A percentile compares a stretch with the other conserved stretches of the same genome.
Evolutionary conservation across 1,140 invertebrate genomes (phyloP).

Genomic region (Microvelia longipes): DNA sequence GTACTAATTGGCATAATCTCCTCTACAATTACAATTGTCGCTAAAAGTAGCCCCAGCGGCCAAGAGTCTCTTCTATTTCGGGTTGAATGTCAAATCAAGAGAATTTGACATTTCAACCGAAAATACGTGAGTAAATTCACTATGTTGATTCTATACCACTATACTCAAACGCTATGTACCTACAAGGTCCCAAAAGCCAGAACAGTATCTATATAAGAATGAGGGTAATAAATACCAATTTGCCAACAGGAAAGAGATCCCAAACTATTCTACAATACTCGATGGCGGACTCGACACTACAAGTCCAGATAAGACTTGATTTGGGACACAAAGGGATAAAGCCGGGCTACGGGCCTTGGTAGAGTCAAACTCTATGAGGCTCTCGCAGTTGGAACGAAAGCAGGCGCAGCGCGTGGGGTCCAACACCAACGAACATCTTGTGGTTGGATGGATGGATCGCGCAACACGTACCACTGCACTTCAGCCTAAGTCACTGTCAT

Average conservation of each 20-base stretch:
- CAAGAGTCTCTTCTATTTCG: too few species aligned
- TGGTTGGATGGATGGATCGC: slow-evolving; percentile 53
- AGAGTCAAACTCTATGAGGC: slow-evolving; percentile 76
- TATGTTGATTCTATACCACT: too few species aligned
- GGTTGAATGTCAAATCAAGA: too few species aligned
- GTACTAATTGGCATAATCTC: too few species aligned
- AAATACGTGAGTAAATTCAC: too few species aligned
- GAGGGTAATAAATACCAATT: slow-evolving; percentile 55
- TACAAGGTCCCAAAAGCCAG: too few species aligned
- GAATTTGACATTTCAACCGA: too few species aligned
- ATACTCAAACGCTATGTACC: too few species aligned
- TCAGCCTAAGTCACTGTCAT: too few species aligned
- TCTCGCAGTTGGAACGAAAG: slow-evolving; percentile 75
- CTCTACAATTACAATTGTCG: too few species aligned
- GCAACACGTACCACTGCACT: too few species aligned
- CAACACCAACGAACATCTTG: slow-evolving; percentile 87
- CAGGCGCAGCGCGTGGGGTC: slow-evolving; percentile 81
- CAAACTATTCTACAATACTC: slow-evolving; percentile 93
- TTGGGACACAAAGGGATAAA: slow-evolving; percentile 61
- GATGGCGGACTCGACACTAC: slow-evolving; percentile 77
- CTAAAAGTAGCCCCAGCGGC: too few species aligned
- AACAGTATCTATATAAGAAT: neutral
- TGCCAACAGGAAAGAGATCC: slow-evolving; percentile 81
- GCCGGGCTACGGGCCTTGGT: slow-evolving; percentile 49
- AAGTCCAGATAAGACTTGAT: slow-evolving; percentile 86